Evolutionary conservation across 2,797 vertebrate species (phyloP).

Genomic region (Melanotaenia parkinsoni): DNA sequence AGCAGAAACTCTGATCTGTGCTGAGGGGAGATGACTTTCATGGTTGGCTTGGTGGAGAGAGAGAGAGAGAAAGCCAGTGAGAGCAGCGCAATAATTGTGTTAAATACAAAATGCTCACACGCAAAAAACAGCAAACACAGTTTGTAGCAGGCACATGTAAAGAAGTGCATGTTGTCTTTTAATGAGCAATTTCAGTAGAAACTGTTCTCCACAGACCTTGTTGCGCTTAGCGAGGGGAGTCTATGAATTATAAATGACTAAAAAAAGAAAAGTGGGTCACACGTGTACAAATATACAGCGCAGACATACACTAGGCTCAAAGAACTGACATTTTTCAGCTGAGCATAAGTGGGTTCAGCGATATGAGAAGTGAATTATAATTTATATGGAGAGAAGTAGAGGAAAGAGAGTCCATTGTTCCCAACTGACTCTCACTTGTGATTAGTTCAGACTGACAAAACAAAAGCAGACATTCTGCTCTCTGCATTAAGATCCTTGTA

Average conservation of each 20-base stretch:
- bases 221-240: slow-evolving; percentile 16
- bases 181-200: slow-evolving; percentile 28
- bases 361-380: slow-evolving; percentile 14
- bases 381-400: neutral
- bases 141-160: slow-evolving; percentile 7
- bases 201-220: slow-evolving; percentile 8
- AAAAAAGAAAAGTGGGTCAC: slow-evolving; percentile 44
- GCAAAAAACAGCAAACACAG: neutral
- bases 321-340: slow-evolving; percentile 2
- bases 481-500: neutral
- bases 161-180: slow-evolving; percentile 6
- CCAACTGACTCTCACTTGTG: neutral
- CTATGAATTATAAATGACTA: slow-evolving; percentile 50
- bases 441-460: neutral
- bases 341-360: neutral
- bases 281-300: slow-evolving; percentile 7
- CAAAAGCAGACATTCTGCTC: neutral
- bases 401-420: neutral
- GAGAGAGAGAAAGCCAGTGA: slow-evolving; percentile 5
- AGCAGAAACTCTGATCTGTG: slow-evolving; percentile 23
- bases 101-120: neutral
- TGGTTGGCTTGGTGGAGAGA: neutral
- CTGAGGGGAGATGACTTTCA: slow-evolving; percentile 7
- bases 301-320: slow-evolving; percentile 4
- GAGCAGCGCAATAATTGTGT: slow-evolving; percentile 9